These are phyloP conservation scores for Pavo muticus DNA, from an alignment of 2,113 vertebrate species.

Conservation along the genomic window DNA sequence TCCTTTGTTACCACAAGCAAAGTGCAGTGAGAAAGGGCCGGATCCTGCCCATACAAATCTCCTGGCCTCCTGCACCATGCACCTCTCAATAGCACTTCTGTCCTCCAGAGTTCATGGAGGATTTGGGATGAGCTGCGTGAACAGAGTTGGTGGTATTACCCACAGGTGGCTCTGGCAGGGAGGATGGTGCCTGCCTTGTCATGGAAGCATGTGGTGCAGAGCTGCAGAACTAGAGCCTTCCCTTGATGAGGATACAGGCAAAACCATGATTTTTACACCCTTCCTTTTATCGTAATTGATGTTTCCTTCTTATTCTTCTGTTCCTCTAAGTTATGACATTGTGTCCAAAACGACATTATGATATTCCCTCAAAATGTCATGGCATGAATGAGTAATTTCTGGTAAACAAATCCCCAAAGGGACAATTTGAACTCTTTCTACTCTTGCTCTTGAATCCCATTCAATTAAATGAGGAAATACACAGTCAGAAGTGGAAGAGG, in stretches of 20 bases:
- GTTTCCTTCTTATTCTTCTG: slow-evolving; percentile 53
- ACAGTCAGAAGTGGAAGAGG: slow-evolving; percentile 50
- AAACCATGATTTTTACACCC: neutral
- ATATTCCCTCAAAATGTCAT: slow-evolving; percentile 65
- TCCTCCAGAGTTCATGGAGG: fast-evolving
- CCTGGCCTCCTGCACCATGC: fast-evolving
- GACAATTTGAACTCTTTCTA: slow-evolving; percentile 55
- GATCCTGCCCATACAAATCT: fast-evolving
- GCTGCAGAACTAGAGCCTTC: neutral
- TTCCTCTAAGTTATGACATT: slow-evolving; percentile 59
- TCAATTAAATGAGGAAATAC: slow-evolving; percentile 54
- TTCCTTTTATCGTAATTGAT: slow-evolving; percentile 30
- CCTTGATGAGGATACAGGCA: neutral
- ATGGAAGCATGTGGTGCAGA: fast-evolving
- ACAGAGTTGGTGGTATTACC: neutral
- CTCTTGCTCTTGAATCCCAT: slow-evolving; percentile 55
- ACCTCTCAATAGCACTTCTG: neutral
- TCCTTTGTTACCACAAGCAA: fast-evolving
- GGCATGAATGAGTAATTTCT: slow-evolving; percentile 64
- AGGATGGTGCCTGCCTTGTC: neutral
- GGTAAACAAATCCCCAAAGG: slow-evolving; percentile 21
- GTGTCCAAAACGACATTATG: slow-evolving; percentile 55
- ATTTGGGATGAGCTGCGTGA: neutral
- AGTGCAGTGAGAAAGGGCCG: neutral
- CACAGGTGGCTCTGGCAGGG: fast-evolving